These are phyloP conservation scores for Ascidia mentula DNA, from an alignment of 23 tunicate species.

Conservation along the genomic window DNA sequence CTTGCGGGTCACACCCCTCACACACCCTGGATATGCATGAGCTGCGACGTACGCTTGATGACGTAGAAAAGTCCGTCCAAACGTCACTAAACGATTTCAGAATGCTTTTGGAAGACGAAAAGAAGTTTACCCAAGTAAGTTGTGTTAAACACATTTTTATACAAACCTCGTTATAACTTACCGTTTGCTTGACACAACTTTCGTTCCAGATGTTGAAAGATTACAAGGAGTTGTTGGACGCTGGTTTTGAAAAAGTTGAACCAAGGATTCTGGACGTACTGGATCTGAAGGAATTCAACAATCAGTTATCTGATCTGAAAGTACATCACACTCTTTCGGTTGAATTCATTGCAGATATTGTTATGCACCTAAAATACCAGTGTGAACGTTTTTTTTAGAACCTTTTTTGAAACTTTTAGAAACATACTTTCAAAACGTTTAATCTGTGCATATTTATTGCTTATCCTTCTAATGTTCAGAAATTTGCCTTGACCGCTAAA, in stretches of 20 bases:
- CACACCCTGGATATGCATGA: conserved; percentile 20
- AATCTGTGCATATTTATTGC: neutral
- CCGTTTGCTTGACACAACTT: too few relatives aligned
- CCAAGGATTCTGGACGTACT: neutral
- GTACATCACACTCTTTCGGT: too few relatives aligned
- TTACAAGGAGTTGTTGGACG: conserved; percentile 18
- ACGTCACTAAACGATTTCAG: neutral
- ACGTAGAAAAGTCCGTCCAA: neutral
- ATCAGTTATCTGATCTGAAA: conserved; percentile 25
- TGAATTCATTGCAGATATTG: neutral
- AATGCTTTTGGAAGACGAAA: conserved; percentile 1
- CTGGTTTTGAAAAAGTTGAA: conserved; percentile 25
- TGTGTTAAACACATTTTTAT: neutral
- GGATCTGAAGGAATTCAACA: conserved; percentile 35
- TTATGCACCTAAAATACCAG: neutral
- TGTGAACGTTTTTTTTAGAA: neutral
- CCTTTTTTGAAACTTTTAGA: neutral
- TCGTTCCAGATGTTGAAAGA: conserved; percentile 35
- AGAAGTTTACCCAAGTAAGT: conserved; percentile 17
- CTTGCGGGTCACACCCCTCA: conserved; percentile 25
- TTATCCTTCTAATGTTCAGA: conserved; percentile 4
- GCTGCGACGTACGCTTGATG: neutral
- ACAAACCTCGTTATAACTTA: too few relatives aligned
- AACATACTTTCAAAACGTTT: neutral
- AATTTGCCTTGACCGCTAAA: conserved; percentile 12